A percentile compares a stretch with the other conserved stretches of the same genome.
phyloP scores from a whole-genome alignment of 2,888 invertebrate genomes.

The Bibio marci region DNA sequence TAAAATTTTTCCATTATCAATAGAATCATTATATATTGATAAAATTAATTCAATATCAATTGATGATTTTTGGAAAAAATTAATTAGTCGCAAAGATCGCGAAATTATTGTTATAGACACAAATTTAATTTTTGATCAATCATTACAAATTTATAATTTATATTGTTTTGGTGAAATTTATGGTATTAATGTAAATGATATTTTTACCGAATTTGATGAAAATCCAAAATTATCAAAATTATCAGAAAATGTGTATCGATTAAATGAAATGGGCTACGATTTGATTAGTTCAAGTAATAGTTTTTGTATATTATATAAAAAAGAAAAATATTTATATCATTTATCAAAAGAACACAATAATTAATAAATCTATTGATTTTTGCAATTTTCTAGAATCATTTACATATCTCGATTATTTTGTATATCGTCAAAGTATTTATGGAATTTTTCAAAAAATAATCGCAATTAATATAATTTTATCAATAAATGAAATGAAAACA shows the following conservation, averaged over 20 bases:
- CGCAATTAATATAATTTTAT: too few species aligned
- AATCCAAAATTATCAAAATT: background rate
- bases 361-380: too few species aligned
- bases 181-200: background rate
- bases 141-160: background rate
- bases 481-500: too few species aligned
- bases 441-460: too few species aligned
- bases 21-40: background rate
- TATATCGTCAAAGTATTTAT: too few species aligned
- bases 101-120: background rate
- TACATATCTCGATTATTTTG: too few species aligned
- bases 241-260: background rate
- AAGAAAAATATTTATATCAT: too few species aligned
- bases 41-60: background rate
- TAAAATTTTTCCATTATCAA: background rate
- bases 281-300: too few species aligned
- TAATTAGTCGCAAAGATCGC: background rate
- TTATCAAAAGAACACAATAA: too few species aligned
- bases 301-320: too few species aligned
- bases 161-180: background rate
- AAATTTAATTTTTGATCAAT: background rate
- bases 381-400: too few species aligned
- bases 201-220: background rate
- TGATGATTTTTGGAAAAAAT: background rate
- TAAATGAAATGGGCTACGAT: background rate